phyloP scores from a whole-genome alignment of 1,140 invertebrate species.

The Hypothenemus hampei region DNA sequence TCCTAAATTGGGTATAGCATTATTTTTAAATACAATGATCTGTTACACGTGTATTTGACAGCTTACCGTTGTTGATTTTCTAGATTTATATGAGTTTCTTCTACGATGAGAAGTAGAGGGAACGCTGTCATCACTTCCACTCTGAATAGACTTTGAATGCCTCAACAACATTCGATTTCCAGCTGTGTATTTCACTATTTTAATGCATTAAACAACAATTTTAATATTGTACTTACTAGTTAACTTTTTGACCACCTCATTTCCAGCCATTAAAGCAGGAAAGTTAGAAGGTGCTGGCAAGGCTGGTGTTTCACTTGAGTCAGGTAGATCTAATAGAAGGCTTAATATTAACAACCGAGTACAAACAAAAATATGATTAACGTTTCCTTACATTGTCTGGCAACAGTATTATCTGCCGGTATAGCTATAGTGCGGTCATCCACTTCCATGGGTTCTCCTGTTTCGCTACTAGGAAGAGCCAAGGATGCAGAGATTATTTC shows the following conservation, averaged over 20 bases:
- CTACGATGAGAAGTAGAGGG: constrained; percentile 47
- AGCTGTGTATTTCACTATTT: too few relatives aligned
- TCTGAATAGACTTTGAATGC: too few relatives aligned
- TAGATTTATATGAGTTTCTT: constrained; percentile 24
- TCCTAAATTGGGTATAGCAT: constrained; percentile 17
- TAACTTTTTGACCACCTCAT: constrained; percentile 48
- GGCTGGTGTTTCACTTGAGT: constrained; percentile 34
- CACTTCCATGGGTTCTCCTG: constrained; percentile 13
- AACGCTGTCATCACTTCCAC: too few relatives aligned
- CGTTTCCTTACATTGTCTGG: constrained; percentile 16
- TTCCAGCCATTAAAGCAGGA: constrained; percentile 51
- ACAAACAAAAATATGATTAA: background rate
- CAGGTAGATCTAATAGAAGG: constrained; percentile 6
- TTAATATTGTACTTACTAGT: constrained; percentile 7
- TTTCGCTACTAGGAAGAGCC: constrained; percentile 1
- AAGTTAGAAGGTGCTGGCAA: constrained; percentile 47
- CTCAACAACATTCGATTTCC: too few relatives aligned
- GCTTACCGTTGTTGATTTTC: constrained; percentile 16
- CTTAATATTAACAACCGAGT: background rate
- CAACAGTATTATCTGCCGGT: constrained; percentile 21
- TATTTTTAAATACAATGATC: constrained; percentile 1
- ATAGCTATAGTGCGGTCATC: constrained; percentile 22
- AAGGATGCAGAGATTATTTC: constrained; percentile 18
- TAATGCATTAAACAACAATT: too few relatives aligned
- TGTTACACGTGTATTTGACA: background rate